Evolutionary conservation across 2,888 invertebrate species (phyloP).

Genomic region (Sarcophaga caerulescens): DNA sequence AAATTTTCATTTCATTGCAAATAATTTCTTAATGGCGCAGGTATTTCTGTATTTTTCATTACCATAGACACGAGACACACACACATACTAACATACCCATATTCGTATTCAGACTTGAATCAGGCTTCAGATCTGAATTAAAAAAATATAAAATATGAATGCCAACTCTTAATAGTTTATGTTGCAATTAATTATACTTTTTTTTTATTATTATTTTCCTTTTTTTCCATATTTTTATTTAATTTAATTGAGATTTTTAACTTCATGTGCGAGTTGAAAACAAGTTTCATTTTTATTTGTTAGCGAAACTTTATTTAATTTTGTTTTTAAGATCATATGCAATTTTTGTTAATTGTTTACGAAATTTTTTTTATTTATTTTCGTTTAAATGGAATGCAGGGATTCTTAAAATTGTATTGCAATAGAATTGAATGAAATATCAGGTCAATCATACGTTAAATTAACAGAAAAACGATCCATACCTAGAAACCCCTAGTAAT

Average conservation of each 20-base stretch:
- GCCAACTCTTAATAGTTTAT: slow-evolving; percentile 66
- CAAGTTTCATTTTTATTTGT: too few species aligned
- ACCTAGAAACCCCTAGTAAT: too few species aligned
- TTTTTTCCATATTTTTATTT: slow-evolving; percentile 2
- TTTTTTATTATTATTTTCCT: slow-evolving; percentile 29
- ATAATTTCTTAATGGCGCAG: slow-evolving; percentile 11
- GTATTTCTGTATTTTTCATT: slow-evolving; percentile 2
- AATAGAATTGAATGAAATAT: too few species aligned
- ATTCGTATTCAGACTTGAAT: neutral
- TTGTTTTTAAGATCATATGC: too few species aligned
- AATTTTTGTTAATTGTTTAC: too few species aligned
- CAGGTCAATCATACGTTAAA: too few species aligned
- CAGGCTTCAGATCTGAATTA: slow-evolving; percentile 4
- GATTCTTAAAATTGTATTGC: too few species aligned
- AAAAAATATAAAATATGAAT: slow-evolving; percentile 58
- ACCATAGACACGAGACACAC: neutral
- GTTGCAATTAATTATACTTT: slow-evolving; percentile 64
- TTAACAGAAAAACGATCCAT: too few species aligned
- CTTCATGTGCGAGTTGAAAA: neutral
- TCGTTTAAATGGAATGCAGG: too few species aligned
- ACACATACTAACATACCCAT: neutral
- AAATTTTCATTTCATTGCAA: slow-evolving; percentile 26
- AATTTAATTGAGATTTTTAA: slow-evolving; percentile 13
- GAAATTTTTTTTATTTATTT: too few species aligned
- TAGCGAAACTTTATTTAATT: too few species aligned